These are phyloP conservation scores for Noctua janthe DNA, from an alignment of 2,888 invertebrate species.

Conservation along the genomic window DNA sequence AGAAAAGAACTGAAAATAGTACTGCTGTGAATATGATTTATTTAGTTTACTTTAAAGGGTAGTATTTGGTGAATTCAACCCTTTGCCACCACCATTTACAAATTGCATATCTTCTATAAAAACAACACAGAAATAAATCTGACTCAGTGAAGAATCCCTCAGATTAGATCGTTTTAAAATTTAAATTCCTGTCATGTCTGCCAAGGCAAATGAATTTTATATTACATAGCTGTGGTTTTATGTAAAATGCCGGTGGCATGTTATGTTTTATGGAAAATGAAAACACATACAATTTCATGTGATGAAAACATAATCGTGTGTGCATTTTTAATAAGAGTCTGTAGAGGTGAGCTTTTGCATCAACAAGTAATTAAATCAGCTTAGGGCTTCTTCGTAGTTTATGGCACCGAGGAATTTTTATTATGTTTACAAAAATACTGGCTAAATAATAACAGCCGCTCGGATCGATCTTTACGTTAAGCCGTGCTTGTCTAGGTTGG, in stretches of 20 bases:
- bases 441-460: too few relatives aligned
- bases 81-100: neutral
- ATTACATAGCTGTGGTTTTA: conserved; percentile 43
- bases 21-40: too few relatives aligned
- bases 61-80: neutral
- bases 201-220: conserved; percentile 52
- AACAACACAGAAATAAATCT: conserved; percentile 21
- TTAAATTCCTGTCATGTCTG: conserved; percentile 51
- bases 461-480: too few relatives aligned
- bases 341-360: neutral
- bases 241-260: conserved; percentile 23
- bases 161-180: conserved; percentile 53
- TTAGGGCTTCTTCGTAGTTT: neutral
- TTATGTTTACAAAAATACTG: neutral
- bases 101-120: neutral
- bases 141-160: conserved; percentile 7
- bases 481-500: too few relatives aligned
- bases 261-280: conserved; percentile 35
- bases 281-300: conserved; percentile 1
- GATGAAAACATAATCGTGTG: conserved; percentile 12
- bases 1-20: neutral
- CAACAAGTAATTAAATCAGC: neutral
- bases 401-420: neutral
- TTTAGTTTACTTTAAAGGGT: neutral
- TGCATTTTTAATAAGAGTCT: conserved; percentile 3